These are phyloP conservation scores for Bilobella aurantiaca DNA, from an alignment of 1,140 invertebrate species.

Conservation along the genomic window DNA sequence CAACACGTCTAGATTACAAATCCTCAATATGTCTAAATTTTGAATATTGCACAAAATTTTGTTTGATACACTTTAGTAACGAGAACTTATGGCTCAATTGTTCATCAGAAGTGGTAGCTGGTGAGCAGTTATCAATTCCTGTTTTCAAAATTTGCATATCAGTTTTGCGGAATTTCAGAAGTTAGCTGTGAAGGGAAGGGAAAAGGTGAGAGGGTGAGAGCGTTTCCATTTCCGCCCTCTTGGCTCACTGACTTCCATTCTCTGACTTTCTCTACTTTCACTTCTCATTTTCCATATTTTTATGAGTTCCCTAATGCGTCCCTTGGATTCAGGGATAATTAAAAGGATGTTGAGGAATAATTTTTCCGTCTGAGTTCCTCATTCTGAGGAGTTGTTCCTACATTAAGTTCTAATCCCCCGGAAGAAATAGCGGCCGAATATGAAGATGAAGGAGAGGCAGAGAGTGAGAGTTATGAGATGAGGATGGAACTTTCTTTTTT, in stretches of 20 bases:
- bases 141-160: too few relatives aligned
- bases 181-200: too few relatives aligned
- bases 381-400: not conserved
- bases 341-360: not conserved
- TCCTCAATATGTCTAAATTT: too few relatives aligned
- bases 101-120: too few relatives aligned
- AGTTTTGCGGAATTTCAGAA: too few relatives aligned
- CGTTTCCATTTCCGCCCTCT: too few relatives aligned
- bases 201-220: too few relatives aligned
- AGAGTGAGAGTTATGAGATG: conserved; percentile 16
- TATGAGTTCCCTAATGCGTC: not conserved
- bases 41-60: too few relatives aligned
- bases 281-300: not conserved
- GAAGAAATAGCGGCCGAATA: not conserved
- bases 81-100: too few relatives aligned
- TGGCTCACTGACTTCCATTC: not conserved
- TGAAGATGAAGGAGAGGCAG: not conserved
- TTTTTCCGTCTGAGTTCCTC: not conserved
- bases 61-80: too few relatives aligned
- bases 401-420: not conserved
- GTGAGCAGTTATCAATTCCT: too few relatives aligned
- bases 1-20: too few relatives aligned
- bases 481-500: conserved; percentile 18
- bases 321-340: not conserved
- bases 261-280: not conserved